These are phyloP conservation scores for Solea senegalensis DNA, from an alignment of 2,113 vertebrate species.

Conservation along the genomic window DNA sequence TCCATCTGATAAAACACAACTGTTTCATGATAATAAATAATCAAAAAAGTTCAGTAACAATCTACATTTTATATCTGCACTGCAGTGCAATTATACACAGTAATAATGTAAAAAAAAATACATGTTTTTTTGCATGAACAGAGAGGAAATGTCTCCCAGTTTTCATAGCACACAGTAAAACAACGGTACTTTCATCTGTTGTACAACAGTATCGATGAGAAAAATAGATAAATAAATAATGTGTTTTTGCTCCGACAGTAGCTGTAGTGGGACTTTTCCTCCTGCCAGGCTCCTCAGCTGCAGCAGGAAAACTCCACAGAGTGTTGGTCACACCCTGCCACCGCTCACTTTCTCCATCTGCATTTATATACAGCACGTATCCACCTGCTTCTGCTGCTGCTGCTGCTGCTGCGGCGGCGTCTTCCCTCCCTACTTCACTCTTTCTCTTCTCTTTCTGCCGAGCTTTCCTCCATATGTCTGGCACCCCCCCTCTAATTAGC, in stretches of 20 bases:
- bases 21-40: no score
- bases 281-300: slow-evolving; percentile 45
- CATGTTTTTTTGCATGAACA: no score
- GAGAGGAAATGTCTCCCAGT: no score
- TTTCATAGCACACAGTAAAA: no score
- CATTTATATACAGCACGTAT: background rate
- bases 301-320: slow-evolving; percentile 43
- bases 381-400: background rate
- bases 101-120: no score
- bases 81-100: no score
- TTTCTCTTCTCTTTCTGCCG: background rate
- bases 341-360: slow-evolving; percentile 5
- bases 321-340: slow-evolving; percentile 59
- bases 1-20: no score
- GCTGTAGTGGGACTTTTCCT: slow-evolving; percentile 18
- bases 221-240: slow-evolving; percentile 17
- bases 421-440: background rate
- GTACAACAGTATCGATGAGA: slow-evolving; percentile 1
- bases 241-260: slow-evolving; percentile 19
- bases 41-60: no score
- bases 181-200: no score
- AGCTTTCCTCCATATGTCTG: background rate
- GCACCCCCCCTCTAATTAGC: no score
- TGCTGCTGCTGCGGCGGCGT: background rate
- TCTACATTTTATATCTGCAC: no score